Evolutionary conservation across 2,797 vertebrate genomes (phyloP).

Genomic region (Melanotaenia parkinsoni): DNA sequence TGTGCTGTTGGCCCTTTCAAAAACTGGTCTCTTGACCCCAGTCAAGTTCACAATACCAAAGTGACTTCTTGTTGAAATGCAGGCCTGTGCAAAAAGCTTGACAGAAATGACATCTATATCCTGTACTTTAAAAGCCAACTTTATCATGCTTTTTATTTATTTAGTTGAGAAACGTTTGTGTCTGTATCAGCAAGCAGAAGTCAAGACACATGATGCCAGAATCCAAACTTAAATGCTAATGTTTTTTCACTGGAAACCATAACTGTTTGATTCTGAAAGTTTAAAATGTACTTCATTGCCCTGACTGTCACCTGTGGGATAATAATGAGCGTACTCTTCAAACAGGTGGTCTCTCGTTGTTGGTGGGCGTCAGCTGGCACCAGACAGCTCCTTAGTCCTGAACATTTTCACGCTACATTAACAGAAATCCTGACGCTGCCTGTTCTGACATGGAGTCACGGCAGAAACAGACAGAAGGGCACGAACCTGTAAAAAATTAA

Average conservation of each 20-base stretch:
- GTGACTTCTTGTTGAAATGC: constrained; percentile 20
- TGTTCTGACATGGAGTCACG: constrained; percentile 65
- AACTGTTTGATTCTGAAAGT: constrained; percentile 12
- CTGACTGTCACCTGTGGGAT: constrained; percentile 16
- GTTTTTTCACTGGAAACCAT: not conserved
- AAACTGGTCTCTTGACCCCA: constrained; percentile 59
- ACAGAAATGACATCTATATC: not conserved
- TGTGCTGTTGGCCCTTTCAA: constrained; percentile 32
- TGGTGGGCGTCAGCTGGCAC: constrained; percentile 63
- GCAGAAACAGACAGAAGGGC: constrained; percentile 57
- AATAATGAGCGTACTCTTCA: constrained; percentile 21
- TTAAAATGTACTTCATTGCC: constrained; percentile 20
- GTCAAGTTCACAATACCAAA: constrained; percentile 46
- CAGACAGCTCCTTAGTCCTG: constrained; percentile 18
- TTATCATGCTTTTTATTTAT: not conserved
- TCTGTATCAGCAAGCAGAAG: not conserved
- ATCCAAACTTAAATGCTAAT: not conserved
- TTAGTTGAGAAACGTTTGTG: not conserved
- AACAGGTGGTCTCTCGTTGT: constrained; percentile 31
- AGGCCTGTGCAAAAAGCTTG: not conserved
- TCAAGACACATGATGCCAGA: not conserved
- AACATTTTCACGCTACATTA: constrained; percentile 61
- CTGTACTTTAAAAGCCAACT: not conserved
- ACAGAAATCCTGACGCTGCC: constrained; percentile 54
- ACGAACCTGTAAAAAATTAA: constrained; percentile 66